A percentile compares a stretch with the other conserved stretches of the same genome.
These are phyloP conservation scores for Scaptomyza parva DNA, from an alignment of 2,888 invertebrate species.

Conservation along the genomic window DNA sequence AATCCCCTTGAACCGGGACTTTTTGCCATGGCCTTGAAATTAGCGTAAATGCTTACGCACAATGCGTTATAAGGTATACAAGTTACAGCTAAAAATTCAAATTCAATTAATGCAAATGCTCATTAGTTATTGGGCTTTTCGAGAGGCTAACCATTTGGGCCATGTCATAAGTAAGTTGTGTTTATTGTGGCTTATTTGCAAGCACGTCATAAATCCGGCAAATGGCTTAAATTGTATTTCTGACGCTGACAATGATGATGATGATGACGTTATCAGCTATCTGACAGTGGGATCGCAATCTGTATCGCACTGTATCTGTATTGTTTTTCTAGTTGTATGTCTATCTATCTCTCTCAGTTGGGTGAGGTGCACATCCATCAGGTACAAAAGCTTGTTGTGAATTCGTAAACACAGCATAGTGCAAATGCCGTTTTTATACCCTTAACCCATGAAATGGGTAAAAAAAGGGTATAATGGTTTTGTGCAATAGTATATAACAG, in stretches of 20 bases:
- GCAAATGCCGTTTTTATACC: slow-evolving; percentile 44
- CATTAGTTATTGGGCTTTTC: no score
- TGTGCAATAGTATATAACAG: no score
- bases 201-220: slow-evolving; percentile 54
- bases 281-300: slow-evolving; percentile 18
- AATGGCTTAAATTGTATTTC: slow-evolving; percentile 47
- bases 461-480: no score
- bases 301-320: slow-evolving; percentile 35
- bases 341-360: neutral
- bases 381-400: slow-evolving; percentile 38
- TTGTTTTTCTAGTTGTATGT: slow-evolving; percentile 42
- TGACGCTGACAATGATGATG: slow-evolving; percentile 24
- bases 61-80: neutral
- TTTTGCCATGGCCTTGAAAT: slow-evolving; percentile 23
- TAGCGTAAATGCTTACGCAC: neutral
- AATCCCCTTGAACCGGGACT: no score
- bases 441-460: no score
- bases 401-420: slow-evolving; percentile 21
- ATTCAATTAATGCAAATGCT: slow-evolving; percentile 8
- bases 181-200: slow-evolving; percentile 7
- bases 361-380: slow-evolving; percentile 34
- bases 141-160: slow-evolving; percentile 7
- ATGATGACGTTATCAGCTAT: slow-evolving; percentile 64
- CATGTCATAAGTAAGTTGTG: slow-evolving; percentile 6
- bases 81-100: slow-evolving; percentile 8